Conservation (phyloP, 2,888 invertebrate species). For the Orthosia cruda region DNA sequence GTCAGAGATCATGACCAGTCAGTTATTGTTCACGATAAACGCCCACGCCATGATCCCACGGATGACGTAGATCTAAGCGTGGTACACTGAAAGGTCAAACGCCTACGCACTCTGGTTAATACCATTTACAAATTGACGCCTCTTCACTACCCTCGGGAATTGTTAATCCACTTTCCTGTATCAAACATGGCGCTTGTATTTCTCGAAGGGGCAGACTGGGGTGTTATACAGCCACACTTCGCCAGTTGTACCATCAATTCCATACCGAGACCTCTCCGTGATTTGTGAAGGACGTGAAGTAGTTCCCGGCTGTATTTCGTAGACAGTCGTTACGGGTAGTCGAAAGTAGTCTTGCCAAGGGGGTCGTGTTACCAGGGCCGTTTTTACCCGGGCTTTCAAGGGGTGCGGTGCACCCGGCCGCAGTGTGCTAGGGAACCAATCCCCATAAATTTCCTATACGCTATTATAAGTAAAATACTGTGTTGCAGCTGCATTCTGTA, state of each 20-base stretch:
- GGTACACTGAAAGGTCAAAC: constrained; percentile 40
- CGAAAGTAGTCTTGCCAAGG: too few species aligned
- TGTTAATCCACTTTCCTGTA: constrained; percentile 7
- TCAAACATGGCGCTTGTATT: neutral
- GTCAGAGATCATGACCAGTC: neutral
- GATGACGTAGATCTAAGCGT: constrained; percentile 31
- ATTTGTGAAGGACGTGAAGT: too few species aligned
- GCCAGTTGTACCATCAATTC: neutral
- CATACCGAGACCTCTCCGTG: too few species aligned
- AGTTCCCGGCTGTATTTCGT: too few species aligned
- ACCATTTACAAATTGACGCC: constrained; percentile 6
- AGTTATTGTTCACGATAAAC: constrained; percentile 10
- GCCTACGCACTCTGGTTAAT: constrained; percentile 23
- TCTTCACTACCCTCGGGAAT: constrained; percentile 10
- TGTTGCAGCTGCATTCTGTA: too few species aligned
- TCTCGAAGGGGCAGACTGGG: neutral
- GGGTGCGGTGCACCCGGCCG: too few species aligned
- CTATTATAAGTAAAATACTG: too few species aligned
- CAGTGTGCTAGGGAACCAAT: too few species aligned
- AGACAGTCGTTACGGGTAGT: too few species aligned
- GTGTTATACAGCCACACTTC: neutral
- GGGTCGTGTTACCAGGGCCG: too few species aligned
- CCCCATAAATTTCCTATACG: too few species aligned
- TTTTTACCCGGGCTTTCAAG: too few species aligned
- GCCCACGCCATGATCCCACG: constrained; percentile 12